Evolutionary conservation across 2,113 vertebrate species (phyloP), one percentile per base, ranked within the genome.

Genomic region (Alexandromys fortis): DNA sequence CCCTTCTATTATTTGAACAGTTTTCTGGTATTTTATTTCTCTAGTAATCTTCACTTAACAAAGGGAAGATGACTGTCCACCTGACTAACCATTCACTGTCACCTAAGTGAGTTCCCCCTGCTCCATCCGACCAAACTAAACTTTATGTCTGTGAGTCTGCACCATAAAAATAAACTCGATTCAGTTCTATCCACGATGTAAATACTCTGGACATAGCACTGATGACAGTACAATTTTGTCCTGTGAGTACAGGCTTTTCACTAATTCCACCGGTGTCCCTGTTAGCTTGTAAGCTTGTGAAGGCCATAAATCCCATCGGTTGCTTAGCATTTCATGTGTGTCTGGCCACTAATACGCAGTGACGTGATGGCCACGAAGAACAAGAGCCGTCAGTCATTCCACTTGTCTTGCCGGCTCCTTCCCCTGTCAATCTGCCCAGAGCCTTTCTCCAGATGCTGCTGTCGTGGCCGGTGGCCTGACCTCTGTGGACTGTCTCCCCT

Each of bases 91-190:
- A 30, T 33, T 89, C 14, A 13, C 55, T 21, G 45, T 13, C 38
- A 61, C 16, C 28, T 76, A 45, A 61, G 7, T 19, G 22, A 55
- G 30, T 24, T 47, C 78, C 68, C 68, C 33, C 24, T 38, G 81
- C 30, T 75, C 30, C 52, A 65, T 24, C 70, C 5, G 82, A 35
- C 33, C 76, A 85, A 92, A 96, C 94, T 68, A 94, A 96, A 89
- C 42, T 7, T 88, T 94, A 35, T 24, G 73, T 35, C 72, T 61
- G 42, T 89, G 90, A 94, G 12, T 95, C 13, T 49, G n/a, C 67
- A 92, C 8, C 79, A 67, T 0, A 94, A 96, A 94, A 96, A 95
- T 55, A 65, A 21, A 86, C n/a, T 82, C 61, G 52, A 8, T 86
- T 72, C 6, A 33, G 35, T 55, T 16, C 89, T 49, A 81, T 35